Percentiles rank a stretch among this genome's conserved stretches.
These are phyloP conservation scores for Axis porcinus DNA, from an alignment of 2,113 vertebrate species.

Conservation along the genomic window DNA sequence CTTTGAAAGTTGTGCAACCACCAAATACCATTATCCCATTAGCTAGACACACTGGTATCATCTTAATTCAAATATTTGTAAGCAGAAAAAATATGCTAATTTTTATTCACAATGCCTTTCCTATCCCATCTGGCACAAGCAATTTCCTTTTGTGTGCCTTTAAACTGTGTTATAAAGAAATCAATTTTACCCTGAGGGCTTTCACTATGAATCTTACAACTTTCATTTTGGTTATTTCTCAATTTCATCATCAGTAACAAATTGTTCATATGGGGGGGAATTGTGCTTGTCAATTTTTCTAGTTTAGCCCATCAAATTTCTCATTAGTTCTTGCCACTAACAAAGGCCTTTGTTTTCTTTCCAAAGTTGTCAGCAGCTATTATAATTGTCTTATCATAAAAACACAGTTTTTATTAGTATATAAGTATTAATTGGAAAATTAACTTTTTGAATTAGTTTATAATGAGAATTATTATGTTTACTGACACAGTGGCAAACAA, in stretches of 20 bases:
- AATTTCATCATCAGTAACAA: constrained; percentile 66
- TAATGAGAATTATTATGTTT: constrained; percentile 52
- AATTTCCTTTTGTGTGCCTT: constrained; percentile 72
- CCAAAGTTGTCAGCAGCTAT: constrained; percentile 49
- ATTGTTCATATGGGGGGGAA: constrained; percentile 42
- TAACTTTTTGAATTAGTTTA: constrained; percentile 54
- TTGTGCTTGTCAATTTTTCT: constrained; percentile 57
- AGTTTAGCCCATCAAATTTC: constrained; percentile 42
- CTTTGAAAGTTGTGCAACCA: constrained; percentile 45
- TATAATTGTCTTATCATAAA: constrained; percentile 52
- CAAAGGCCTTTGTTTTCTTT: constrained; percentile 43
- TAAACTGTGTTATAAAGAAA: constrained; percentile 71
- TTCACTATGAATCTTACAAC: constrained; percentile 62
- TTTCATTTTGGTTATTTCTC: constrained; percentile 65
- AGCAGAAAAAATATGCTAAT: constrained; percentile 61
- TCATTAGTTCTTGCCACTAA: constrained; percentile 40
- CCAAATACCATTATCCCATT: constrained; percentile 52
- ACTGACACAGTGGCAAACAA: constrained; percentile 38
- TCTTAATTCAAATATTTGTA: constrained; percentile 74
- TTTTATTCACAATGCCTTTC: constrained; percentile 63
- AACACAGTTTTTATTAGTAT: constrained; percentile 1
- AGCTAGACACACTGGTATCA: constrained; percentile 41
- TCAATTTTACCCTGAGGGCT: constrained; percentile 68
- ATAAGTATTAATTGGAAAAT: constrained; percentile 55
- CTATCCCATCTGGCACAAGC: constrained; percentile 66